A percentile compares a stretch with the other conserved stretches of the same genome.
Conservation (phyloP, 2,113 vertebrate species). For the Ptilonorhynchus violaceus region DNA sequence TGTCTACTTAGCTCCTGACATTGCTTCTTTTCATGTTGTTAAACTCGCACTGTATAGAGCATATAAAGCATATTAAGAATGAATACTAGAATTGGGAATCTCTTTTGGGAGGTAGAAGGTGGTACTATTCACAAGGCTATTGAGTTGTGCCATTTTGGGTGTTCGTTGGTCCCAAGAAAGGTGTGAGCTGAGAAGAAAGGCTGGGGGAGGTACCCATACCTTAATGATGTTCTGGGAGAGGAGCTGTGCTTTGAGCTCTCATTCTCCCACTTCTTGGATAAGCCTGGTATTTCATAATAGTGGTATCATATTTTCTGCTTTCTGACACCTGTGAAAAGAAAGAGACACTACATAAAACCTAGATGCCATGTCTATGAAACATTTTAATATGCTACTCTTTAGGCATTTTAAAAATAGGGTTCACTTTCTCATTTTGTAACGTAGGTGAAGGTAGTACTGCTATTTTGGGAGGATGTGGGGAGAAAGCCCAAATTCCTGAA, state of each 20-base stretch:
- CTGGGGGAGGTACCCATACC: not conserved
- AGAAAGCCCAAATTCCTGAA: not conserved
- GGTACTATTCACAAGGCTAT: not conserved
- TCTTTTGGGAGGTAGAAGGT: not conserved
- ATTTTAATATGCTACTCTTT: not conserved
- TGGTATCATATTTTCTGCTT: not conserved
- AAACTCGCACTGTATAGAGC: not conserved
- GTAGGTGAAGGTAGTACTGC: not conserved
- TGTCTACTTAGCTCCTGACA: not conserved
- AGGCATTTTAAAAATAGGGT: not conserved
- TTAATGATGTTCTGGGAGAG: not conserved
- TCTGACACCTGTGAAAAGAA: not conserved
- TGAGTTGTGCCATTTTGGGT: not conserved
- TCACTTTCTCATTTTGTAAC: not conserved
- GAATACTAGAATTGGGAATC: not conserved
- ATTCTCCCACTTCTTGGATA: not conserved
- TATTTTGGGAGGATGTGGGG: not conserved
- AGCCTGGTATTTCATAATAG: not conserved
- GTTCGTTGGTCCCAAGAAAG: not conserved
- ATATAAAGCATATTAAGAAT: not conserved
- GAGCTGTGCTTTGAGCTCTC: not conserved
- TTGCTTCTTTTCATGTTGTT: not conserved
- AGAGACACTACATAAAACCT: not conserved
- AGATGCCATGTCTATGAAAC: not conserved
- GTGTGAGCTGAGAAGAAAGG: not conserved